Evolutionary conservation across 2,113 vertebrate species (phyloP).

Genomic region (Perca fluviatilis): DNA sequence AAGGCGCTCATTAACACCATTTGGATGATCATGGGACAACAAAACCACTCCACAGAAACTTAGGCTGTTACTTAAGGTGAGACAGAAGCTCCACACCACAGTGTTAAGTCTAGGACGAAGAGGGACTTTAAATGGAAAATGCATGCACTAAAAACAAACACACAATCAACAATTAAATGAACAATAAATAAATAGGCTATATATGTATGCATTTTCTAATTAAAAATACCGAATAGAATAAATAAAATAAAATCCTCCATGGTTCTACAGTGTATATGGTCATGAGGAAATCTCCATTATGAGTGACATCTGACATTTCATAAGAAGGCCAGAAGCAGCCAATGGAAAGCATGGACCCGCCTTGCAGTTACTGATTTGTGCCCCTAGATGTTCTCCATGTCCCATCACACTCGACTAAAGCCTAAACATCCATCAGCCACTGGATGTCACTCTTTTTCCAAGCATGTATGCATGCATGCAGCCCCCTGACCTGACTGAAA

Average conservation of each 20-base stretch:
- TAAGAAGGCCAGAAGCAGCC: neutral
- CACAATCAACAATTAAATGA: neutral
- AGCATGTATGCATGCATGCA: neutral
- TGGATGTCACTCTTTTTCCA: constrained; percentile 57
- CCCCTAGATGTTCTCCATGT: constrained; percentile 19
- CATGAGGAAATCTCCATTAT: neutral
- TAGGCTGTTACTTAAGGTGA: neutral
- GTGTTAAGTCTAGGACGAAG: neutral
- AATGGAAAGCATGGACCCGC: neutral
- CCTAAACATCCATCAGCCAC: constrained; percentile 15
- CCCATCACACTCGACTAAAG: neutral
- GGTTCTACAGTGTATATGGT: neutral
- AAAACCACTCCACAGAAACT: neutral
- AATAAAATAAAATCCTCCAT: neutral
- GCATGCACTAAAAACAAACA: neutral
- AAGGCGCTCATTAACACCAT: too few species aligned
- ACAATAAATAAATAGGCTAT: neutral
- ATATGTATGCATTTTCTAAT: neutral
- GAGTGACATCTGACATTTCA: neutral
- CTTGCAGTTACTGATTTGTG: constrained; percentile 3
- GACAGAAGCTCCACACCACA: neutral
- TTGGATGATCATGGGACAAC: too few species aligned
- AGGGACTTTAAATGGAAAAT: too few species aligned
- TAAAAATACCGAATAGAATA: neutral
- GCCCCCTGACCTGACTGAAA: neutral